Conservation (phyloP, 2,113 vertebrate genomes). For the Thermophis baileyi region DNA sequence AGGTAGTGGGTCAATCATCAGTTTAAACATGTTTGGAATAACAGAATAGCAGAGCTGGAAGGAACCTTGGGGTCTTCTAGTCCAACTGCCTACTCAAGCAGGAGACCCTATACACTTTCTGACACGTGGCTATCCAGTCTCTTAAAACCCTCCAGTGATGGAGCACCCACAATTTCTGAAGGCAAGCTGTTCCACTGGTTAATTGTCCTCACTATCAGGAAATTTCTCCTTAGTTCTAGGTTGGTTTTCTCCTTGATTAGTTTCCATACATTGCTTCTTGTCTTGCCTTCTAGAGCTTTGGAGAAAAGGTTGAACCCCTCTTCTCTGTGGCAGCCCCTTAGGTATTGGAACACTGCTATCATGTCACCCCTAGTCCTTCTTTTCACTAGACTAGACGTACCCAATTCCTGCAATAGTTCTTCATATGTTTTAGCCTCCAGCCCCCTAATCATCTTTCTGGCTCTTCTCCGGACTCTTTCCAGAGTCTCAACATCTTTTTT, state of each 20-base stretch:
- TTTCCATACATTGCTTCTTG: neutral
- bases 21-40: neutral
- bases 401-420: too few species aligned
- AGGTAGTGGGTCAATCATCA: neutral
- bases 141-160: neutral
- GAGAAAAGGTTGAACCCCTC: neutral
- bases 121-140: neutral
- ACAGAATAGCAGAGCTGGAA: neutral
- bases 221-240: neutral
- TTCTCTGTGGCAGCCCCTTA: neutral
- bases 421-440: too few species aligned
- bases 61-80: neutral
- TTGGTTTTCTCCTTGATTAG: neutral
- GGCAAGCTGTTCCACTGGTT: neutral
- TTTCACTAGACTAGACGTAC: neutral
- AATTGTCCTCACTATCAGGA: neutral
- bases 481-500: neutral
- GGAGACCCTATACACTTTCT: neutral
- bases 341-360: neutral
- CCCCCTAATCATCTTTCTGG: neutral
- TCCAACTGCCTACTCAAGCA: neutral
- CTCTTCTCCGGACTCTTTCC: neutral
- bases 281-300: neutral
- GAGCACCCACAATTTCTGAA: neutral
- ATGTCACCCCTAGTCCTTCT: neutral